Conservation (phyloP, 2,113 vertebrate genomes). For the Zonotrichia leucophrys region DNA sequence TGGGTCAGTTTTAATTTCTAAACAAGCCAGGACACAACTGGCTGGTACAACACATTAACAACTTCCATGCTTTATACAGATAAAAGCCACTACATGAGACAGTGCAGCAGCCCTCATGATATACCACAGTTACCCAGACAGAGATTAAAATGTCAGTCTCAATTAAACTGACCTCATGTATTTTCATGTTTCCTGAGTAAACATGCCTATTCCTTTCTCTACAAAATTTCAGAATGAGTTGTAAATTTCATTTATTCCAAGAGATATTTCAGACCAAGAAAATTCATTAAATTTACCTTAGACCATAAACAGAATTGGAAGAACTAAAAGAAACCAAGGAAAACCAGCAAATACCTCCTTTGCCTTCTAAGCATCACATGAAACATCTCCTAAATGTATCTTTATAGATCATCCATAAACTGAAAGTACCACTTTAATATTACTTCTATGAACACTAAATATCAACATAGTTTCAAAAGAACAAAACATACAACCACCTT, state of each 20-base stretch:
- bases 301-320: background rate
- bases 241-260: background rate
- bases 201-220: background rate
- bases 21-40: background rate
- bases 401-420: background rate
- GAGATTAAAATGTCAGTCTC: background rate
- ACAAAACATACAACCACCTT: background rate
- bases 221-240: background rate
- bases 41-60: background rate
- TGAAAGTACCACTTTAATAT: background rate
- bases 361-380: background rate
- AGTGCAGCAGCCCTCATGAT: background rate
- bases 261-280: background rate
- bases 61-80: background rate
- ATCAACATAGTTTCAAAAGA: background rate
- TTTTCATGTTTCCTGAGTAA: background rate
- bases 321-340: background rate
- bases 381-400: background rate
- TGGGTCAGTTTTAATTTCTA: background rate
- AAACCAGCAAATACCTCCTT: background rate
- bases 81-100: background rate
- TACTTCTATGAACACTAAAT: background rate
- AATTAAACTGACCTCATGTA: background rate
- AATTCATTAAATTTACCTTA: background rate
- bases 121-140: background rate